phyloP scores from a whole-genome alignment of 2,888 invertebrate genomes.

The Tortrix viridana region DNA sequence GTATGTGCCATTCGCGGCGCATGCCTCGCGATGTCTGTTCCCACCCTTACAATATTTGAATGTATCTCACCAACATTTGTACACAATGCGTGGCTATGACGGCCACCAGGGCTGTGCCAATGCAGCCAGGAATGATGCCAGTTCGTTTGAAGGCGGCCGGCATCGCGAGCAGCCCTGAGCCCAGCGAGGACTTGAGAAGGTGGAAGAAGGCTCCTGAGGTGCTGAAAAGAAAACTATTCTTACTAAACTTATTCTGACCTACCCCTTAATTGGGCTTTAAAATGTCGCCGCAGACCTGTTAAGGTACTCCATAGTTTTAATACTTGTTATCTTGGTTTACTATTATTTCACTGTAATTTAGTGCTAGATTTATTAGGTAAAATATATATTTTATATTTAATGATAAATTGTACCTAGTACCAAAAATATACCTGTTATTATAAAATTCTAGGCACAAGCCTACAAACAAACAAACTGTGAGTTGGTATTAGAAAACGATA shows the following conservation, averaged over 20 bases:
- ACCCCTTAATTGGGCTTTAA: not conserved
- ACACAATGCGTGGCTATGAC: constrained; percentile 96
- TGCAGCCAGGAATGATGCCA: constrained; percentile 90
- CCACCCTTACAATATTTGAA: not conserved
- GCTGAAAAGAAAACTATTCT: constrained; percentile 69
- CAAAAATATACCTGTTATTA: too few species aligned
- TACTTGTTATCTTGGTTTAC: too few species aligned
- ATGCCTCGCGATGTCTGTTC: too few species aligned
- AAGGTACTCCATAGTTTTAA: too few species aligned
- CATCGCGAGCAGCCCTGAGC: constrained; percentile 95
- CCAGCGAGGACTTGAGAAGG: constrained; percentile 96
- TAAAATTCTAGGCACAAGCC: too few species aligned
- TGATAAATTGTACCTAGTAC: too few species aligned
- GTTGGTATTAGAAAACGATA: too few species aligned
- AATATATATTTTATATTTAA: too few species aligned
- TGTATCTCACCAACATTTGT: constrained; percentile 90
- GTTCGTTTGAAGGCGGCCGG: constrained; percentile 94
- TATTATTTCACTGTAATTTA: too few species aligned
- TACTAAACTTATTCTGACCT: not conserved
- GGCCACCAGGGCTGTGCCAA: constrained; percentile 92
- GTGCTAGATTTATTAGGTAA: too few species aligned
- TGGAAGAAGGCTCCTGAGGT: constrained; percentile 94
- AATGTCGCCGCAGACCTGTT: not conserved
- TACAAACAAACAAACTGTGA: too few species aligned
- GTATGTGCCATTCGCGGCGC: too few species aligned